phyloP scores from a whole-genome alignment of 1,140 invertebrate genomes.

The Coboldia fuscipes region DNA sequence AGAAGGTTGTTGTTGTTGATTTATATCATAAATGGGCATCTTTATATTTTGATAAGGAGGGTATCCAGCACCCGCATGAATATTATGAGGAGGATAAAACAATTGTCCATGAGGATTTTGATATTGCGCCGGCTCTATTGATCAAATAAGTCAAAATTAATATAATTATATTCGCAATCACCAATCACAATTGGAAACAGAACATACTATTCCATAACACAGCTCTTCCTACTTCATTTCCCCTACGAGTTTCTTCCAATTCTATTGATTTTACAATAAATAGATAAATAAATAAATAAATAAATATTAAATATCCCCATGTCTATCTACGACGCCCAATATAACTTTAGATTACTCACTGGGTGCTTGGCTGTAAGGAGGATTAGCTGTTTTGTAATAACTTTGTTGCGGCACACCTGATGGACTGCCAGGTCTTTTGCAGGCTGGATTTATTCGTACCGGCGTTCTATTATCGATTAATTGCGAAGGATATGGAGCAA shows the following conservation, averaged over 20 bases:
- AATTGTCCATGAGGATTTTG: conserved; percentile 13
- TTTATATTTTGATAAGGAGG: conserved; percentile 10
- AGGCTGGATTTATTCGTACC: conserved; percentile 7
- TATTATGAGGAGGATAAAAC: conserved; percentile 16
- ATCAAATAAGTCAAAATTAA: background rate
- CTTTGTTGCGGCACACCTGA: conserved; percentile 21
- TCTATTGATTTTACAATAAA: conserved; percentile 25
- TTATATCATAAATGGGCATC: conserved; percentile 14
- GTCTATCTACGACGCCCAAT: too few relatives aligned
- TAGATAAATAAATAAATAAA: conserved; percentile 3
- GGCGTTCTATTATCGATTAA: too few relatives aligned
- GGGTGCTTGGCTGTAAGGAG: conserved; percentile 24
- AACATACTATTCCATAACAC: conserved; percentile 66
- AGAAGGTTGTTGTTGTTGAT: conserved; percentile 6
- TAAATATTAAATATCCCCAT: too few relatives aligned
- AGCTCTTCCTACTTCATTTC: conserved; percentile 47
- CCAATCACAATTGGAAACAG: conserved; percentile 2
- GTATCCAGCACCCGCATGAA: conserved; percentile 9
- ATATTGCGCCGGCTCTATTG: conserved; percentile 16
- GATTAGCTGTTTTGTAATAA: conserved; percentile 15
- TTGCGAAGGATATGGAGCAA: too few relatives aligned
- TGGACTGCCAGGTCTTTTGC: conserved; percentile 28
- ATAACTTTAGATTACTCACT: too few relatives aligned
- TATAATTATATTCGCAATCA: conserved; percentile 8
- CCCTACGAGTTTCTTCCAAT: conserved; percentile 48